These are phyloP conservation scores for Sinella curviseta DNA, from an alignment of 1,140 invertebrate species.

Conservation along the genomic window DNA sequence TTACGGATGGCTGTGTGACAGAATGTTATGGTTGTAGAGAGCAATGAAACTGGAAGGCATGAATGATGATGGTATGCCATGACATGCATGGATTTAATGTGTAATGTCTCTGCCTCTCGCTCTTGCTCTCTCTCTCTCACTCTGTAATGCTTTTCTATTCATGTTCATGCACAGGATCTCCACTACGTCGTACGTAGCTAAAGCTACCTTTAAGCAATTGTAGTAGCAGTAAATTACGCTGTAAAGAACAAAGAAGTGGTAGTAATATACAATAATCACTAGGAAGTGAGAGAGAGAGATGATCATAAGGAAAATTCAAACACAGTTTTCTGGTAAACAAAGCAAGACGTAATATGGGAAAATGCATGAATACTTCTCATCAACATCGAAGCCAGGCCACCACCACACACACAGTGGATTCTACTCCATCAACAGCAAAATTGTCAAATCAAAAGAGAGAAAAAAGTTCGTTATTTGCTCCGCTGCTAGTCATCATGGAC, in stretches of 20 bases:
- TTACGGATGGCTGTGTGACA: constrained; percentile 9
- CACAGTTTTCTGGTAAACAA: neutral
- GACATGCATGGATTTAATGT: neutral
- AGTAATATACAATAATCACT: neutral
- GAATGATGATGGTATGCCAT: constrained; percentile 8
- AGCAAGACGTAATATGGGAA: neutral
- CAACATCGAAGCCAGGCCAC: no score
- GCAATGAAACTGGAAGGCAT: constrained; percentile 10
- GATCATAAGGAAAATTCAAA: neutral
- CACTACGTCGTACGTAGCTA: no score
- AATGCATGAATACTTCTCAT: neutral
- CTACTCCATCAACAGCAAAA: neutral
- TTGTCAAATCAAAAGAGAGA: neutral
- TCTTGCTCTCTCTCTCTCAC: no score
- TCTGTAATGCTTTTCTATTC: no score
- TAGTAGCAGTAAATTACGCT: no score
- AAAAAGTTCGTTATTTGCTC: neutral
- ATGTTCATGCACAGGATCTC: no score
- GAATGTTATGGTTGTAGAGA: neutral
- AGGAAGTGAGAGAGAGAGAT: no score
- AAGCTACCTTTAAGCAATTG: no score
- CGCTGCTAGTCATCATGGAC: neutral
- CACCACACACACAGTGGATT: no score
- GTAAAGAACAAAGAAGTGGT: neutral
- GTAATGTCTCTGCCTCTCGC: neutral